phyloP scores from a whole-genome alignment of 2,113 vertebrate species.

The Mastomys natalensis region DNA sequence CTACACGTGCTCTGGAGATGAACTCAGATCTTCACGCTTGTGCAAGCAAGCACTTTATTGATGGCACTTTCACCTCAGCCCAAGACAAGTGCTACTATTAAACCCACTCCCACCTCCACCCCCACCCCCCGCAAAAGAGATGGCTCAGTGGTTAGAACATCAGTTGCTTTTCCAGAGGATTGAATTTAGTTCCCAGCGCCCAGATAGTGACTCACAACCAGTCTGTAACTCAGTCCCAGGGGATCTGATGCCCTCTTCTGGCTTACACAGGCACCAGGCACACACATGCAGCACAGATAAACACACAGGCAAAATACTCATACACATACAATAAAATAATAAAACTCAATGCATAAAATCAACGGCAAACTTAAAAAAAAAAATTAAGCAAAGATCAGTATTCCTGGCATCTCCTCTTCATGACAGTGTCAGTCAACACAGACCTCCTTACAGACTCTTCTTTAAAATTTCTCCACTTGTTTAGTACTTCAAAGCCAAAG shows the following conservation, averaged over 20 bases:
- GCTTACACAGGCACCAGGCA: background rate
- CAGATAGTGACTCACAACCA: background rate
- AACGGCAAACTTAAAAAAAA: background rate
- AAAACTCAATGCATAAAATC: background rate
- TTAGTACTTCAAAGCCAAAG: background rate
- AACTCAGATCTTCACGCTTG: background rate
- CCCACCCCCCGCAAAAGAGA: background rate
- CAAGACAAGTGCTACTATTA: background rate
- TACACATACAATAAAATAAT: background rate
- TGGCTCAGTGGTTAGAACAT: background rate
- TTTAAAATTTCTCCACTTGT: background rate
- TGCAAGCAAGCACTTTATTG: background rate
- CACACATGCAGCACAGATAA: background rate
- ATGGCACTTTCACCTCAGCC: background rate
- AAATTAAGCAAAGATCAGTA: background rate
- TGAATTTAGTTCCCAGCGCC: background rate
- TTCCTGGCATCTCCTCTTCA: background rate
- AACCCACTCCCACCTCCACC: background rate
- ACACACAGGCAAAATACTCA: background rate
- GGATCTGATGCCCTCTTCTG: background rate
- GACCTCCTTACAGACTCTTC: too few species aligned
- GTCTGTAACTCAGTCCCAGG: background rate
- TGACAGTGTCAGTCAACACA: background rate
- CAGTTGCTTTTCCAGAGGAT: background rate
- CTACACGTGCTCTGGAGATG: background rate